Evolutionary conservation across 2,113 vertebrate species (phyloP), one percentile per base, ranked within the genome.

Genomic region (Calidris pygmaea): DNA sequence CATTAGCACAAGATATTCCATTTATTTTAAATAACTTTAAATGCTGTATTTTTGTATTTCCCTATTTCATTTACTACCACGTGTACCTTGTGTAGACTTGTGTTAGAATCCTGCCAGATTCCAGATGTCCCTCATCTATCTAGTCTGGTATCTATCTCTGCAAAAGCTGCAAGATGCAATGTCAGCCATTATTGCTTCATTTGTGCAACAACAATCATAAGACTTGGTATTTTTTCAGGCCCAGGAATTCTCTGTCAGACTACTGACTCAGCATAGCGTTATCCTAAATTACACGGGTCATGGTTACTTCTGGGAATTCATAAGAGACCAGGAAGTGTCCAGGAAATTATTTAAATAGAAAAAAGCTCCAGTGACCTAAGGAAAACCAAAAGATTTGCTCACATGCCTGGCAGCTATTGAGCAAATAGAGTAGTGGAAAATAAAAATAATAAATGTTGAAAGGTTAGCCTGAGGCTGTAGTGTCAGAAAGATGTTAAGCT

Each of bases 231-330:
- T 85, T 93, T 94, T 85, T 92, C 53, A 87, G 74, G n/a, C 74
- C 27, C 65, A 71, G 62, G 30, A 76, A 85, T 93, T 93, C 59
- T 92, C 37, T 78, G 58, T 81, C 89, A 79, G 52, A 39, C 65
- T 78, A 15, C 87, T 85, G 62, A 95, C 37, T 96, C 91, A 95
- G 87, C 95, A 65, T 3, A 60, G 8, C 12, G 39, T 89, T 92
- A 72, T 21, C 43, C 73, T 90, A 76, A 93, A 76, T 90, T 85
- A 72, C 45, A 39, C 0, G 6, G 82, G 71, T 82, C 19, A 6
- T 48, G 24, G 48, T 91, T 68, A 78, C 67, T 93, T 95, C 92
- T 94, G 94, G 82, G 78, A 93, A 93, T 90, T 92, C 62, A 13
- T 47, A 43, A 85, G 62, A 76, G 39, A 58, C 82, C 74, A 87